A percentile compares a stretch with the other conserved stretches of the same genome.
Conservation (phyloP, 37 sponge, comb jelly and placozoan species). For the Ianthella basta region DNA sequence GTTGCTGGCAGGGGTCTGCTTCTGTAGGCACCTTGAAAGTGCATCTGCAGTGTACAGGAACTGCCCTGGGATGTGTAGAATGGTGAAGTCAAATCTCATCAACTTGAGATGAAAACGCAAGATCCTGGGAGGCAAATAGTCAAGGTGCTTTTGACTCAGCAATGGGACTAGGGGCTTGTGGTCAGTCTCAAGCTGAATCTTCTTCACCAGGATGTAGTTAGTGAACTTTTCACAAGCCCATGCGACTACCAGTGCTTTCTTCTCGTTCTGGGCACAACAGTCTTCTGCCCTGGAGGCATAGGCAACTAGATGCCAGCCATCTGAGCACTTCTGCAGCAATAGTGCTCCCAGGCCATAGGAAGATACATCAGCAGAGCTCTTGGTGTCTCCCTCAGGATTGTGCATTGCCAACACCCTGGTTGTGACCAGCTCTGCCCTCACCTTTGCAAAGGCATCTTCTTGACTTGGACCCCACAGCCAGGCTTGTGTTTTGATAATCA, state of each 20-base stretch:
- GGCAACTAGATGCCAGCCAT: conserved; percentile 35
- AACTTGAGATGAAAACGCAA: conserved; percentile 39
- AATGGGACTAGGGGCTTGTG: conserved; percentile 56
- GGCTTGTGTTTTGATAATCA: conserved; percentile 28
- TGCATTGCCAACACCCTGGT: conserved; percentile 39
- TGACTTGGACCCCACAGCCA: conserved; percentile 41
- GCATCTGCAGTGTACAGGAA: conserved; percentile 38
- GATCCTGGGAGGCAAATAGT: conserved; percentile 38
- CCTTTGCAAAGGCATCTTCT: conserved; percentile 21
- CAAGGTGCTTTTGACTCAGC: conserved; percentile 31
- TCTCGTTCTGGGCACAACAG: conserved; percentile 56
- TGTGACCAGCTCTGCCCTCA: background rate
- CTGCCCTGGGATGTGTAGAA: conserved; percentile 46
- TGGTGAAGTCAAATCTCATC: conserved; percentile 38
- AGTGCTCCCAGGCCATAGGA: conserved; percentile 49
- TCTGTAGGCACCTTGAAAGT: conserved; percentile 23
- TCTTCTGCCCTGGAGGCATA: conserved; percentile 53
- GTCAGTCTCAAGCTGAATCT: conserved; percentile 34
- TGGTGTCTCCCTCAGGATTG: conserved; percentile 31
- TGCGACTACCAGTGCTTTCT: conserved; percentile 45
- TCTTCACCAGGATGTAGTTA: conserved; percentile 38
- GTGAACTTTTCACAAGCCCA: conserved; percentile 58
- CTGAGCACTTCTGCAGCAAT: conserved; percentile 13
- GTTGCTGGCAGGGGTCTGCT: background rate
- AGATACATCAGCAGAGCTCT: conserved; percentile 36